Evolutionary conservation across 2,113 vertebrate species (phyloP).

Genomic region (Neoarius graeffei): DNA sequence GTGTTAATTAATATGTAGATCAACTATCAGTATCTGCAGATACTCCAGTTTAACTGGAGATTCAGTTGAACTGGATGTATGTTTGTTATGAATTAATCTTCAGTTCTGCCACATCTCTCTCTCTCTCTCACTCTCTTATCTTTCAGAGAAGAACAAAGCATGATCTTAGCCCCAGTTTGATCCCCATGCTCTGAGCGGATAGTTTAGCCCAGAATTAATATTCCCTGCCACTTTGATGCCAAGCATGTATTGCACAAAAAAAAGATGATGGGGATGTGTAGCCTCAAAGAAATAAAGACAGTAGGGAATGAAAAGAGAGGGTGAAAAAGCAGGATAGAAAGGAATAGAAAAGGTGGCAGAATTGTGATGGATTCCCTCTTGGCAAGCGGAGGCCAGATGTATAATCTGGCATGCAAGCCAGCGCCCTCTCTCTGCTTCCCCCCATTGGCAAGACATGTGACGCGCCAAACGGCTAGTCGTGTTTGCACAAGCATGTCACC

Average conservation of each 20-base stretch:
- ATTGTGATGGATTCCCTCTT: conserved; percentile 72
- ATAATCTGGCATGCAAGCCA: conserved; percentile 67
- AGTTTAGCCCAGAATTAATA: conserved; percentile 68
- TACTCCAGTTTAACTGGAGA: neutral
- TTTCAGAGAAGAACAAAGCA: conserved; percentile 49
- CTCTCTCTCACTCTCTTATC: neutral
- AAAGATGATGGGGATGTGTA: conserved; percentile 29
- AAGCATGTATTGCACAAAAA: conserved; percentile 64
- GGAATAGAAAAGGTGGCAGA: conserved; percentile 63
- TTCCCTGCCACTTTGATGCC: conserved; percentile 70
- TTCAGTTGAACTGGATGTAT: neutral
- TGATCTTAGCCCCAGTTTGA: conserved; percentile 53
- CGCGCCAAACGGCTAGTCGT: conserved; percentile 57
- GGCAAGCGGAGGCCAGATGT: conserved; percentile 67
- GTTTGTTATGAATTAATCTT: conserved; percentile 16
- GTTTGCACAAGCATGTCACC: conserved; percentile 72
- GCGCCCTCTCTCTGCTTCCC: conserved; percentile 36
- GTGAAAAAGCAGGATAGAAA: conserved; percentile 35
- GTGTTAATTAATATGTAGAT: neutral
- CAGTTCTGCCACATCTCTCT: conserved; percentile 11
- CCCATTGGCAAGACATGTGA: conserved; percentile 63
- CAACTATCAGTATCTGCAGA: neutral
- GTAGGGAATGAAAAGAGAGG: conserved; percentile 40
- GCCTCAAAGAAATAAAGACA: conserved; percentile 44
- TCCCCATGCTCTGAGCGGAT: conserved; percentile 53